These are phyloP conservation scores for Siniperca obscura DNA, from an alignment of 2,797 vertebrate genomes.

Conservation along the genomic window DNA sequence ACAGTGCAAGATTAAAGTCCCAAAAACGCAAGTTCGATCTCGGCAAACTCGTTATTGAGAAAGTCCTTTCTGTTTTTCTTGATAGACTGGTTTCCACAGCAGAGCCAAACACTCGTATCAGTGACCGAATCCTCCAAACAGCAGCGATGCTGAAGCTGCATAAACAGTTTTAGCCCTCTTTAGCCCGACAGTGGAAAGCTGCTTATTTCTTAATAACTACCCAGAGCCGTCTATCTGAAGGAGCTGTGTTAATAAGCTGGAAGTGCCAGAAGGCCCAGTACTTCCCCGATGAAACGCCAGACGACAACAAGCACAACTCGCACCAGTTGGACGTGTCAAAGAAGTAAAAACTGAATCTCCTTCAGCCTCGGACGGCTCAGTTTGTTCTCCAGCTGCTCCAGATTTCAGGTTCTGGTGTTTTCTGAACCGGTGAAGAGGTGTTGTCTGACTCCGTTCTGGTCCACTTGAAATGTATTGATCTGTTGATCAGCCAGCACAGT, in stretches of 20 bases:
- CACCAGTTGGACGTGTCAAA: accelerated
- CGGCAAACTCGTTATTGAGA: background rate
- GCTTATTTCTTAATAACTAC: background rate
- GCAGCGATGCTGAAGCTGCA: background rate
- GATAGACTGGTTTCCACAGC: background rate
- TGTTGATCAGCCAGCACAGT: slow-evolving; percentile 42
- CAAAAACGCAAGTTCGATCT: no score
- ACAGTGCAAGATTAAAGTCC: background rate
- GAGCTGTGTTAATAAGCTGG: background rate
- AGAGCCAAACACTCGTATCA: background rate
- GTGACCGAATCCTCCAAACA: background rate
- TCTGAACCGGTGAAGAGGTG: slow-evolving; percentile 9
- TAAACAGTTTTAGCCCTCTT: background rate
- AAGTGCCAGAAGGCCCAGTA: background rate
- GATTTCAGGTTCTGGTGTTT: background rate
- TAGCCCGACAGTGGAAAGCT: slow-evolving; percentile 4
- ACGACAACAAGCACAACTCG: slow-evolving; percentile 8
- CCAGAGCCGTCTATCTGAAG: background rate
- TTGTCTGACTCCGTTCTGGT: background rate
- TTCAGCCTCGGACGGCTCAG: background rate
- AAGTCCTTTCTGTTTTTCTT: background rate
- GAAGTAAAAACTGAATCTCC: background rate
- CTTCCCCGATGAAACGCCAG: background rate
- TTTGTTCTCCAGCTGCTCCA: slow-evolving; percentile 6
- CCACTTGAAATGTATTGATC: slow-evolving; percentile 12